Evolutionary conservation across 2,888 invertebrate genomes (phyloP).

Genomic region (Calameuta filiformis): DNA sequence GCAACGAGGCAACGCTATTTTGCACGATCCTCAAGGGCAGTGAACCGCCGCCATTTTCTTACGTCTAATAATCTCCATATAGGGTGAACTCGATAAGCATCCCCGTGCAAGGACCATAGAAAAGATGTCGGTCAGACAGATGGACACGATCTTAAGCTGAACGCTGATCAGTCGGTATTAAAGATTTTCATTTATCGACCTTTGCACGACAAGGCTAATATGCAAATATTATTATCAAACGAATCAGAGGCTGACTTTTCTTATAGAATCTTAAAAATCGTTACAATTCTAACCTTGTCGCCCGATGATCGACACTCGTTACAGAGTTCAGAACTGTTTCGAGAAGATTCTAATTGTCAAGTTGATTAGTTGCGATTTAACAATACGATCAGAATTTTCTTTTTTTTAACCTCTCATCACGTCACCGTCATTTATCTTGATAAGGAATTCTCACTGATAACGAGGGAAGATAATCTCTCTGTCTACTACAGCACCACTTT

Average conservation of each 20-base stretch:
- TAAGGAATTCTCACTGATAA: background rate
- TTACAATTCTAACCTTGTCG: background rate
- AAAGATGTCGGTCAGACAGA: background rate
- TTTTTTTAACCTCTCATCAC: background rate
- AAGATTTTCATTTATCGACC: background rate
- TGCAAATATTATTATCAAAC: background rate
- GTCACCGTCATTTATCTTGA: background rate
- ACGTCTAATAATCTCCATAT: background rate
- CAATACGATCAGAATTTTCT: background rate
- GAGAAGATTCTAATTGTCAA: background rate
- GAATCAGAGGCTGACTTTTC: background rate
- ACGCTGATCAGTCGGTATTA: background rate
- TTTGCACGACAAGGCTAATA: background rate
- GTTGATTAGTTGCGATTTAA: background rate
- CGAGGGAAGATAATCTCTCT: constrained; percentile 31
- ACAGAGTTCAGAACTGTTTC: background rate
- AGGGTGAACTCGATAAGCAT: background rate
- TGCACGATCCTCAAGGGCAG: background rate
- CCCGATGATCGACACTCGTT: background rate
- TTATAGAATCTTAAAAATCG: background rate
- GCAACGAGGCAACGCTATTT: background rate
- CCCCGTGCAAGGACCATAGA: background rate
- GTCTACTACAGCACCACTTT: constrained; percentile 51
- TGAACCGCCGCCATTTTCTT: background rate
- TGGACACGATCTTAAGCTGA: background rate